phyloP scores from a whole-genome alignment of 2,888 invertebrate species.

The Itoplectis maculator region DNA sequence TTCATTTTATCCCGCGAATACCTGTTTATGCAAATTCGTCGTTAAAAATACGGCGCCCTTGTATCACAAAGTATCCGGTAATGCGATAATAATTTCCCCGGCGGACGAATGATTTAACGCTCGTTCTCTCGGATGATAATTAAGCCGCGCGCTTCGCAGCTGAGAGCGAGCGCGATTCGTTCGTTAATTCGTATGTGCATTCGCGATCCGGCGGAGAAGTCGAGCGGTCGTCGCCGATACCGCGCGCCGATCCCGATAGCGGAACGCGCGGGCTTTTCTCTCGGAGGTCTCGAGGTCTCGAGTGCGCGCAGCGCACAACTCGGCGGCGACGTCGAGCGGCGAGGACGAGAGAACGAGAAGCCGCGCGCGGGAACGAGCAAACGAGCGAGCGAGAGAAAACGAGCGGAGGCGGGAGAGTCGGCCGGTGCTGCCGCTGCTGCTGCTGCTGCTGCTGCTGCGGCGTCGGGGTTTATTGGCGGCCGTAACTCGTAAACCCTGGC shows the following conservation, averaged over 20 bases:
- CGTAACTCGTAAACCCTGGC: slow-evolving; percentile 84
- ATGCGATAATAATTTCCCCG: slow-evolving; percentile 21
- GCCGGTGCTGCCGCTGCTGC: too few relatives aligned
- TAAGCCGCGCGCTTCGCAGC: slow-evolving; percentile 14
- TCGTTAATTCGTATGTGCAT: slow-evolving; percentile 2
- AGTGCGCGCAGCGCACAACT: slow-evolving; percentile 69
- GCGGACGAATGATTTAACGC: slow-evolving; percentile 29
- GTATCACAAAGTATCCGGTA: slow-evolving; percentile 17
- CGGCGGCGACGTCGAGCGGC: slow-evolving; percentile 75
- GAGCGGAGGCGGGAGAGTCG: slow-evolving; percentile 59
- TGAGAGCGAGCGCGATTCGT: background rate
- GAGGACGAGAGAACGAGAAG: slow-evolving; percentile 75
- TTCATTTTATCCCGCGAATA: background rate
- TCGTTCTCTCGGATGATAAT: slow-evolving; percentile 17
- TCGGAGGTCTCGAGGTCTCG: slow-evolving; percentile 21
- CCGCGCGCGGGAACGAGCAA: slow-evolving; percentile 24
- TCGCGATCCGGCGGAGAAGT: background rate
- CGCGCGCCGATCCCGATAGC: slow-evolving; percentile 69
- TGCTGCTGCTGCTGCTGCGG: slow-evolving; percentile 78
- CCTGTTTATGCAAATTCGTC: background rate
- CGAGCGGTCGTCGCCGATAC: background rate
- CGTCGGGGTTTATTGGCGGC: slow-evolving; percentile 84
- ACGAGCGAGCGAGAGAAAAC: slow-evolving; percentile 23
- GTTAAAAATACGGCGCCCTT: background rate
- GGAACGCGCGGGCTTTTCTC: slow-evolving; percentile 50